These are phyloP conservation scores for Sminthurides bifidus DNA, from an alignment of 1,140 invertebrate genomes.

Conservation along the genomic window DNA sequence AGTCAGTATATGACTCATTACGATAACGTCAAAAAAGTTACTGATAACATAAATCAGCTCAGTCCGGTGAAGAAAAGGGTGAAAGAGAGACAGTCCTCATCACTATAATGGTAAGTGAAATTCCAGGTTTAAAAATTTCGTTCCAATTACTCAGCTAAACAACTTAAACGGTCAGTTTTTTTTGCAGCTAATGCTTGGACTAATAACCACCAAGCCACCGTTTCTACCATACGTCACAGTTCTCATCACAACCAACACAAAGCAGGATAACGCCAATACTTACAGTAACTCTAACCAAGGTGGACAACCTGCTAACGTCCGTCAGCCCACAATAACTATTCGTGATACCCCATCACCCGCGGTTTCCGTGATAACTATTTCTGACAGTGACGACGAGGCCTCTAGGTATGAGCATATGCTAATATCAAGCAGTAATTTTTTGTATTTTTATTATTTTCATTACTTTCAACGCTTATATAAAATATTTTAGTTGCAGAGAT, in stretches of 20 bases:
- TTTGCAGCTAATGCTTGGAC: background rate
- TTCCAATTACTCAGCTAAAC: background rate
- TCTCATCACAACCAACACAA: too few species aligned
- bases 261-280: too few species aligned
- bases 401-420: conserved; percentile 32
- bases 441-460: conserved; percentile 8
- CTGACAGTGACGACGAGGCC: conserved; percentile 84
- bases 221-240: conserved; percentile 24
- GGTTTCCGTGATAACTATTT: conserved; percentile 88
- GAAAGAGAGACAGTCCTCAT: conserved; percentile 87
- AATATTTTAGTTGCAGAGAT: conserved; percentile 33
- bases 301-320: conserved; percentile 40
- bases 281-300: too few species aligned
- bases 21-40: conserved; percentile 35
- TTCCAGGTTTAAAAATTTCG: background rate
- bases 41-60: conserved; percentile 52
- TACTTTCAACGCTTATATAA: background rate
- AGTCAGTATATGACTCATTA: conserved; percentile 29
- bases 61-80: conserved; percentile 97
- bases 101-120: conserved; percentile 19
- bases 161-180: background rate
- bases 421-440: conserved; percentile 11
- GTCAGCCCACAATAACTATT: conserved; percentile 27
- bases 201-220: too few species aligned
- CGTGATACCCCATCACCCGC: conserved; percentile 79